Evolutionary conservation across 2,113 vertebrate species (phyloP), one percentile per base, ranked within the genome.

Genomic region (Sinosuthora webbiana): DNA sequence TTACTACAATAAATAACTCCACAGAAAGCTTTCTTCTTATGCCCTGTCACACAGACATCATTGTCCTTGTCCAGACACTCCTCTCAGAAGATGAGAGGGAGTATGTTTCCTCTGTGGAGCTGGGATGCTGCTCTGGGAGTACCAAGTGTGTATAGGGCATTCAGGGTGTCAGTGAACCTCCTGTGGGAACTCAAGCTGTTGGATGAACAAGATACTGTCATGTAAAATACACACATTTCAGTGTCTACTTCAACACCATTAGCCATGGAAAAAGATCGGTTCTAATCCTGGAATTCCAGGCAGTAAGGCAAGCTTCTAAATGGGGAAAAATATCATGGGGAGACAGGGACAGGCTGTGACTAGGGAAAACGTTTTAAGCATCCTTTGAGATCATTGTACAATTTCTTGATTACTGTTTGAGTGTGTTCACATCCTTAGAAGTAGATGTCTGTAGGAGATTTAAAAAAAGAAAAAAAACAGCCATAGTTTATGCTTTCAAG

Each of bases 1-100:
- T 98, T 98, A 95, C 97, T 96, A 98, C 94, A 98, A 97, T 98
- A 98, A 97, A 97, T 83, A 50, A 30, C 67, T 76, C 87, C 82
- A 93, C 59, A 68, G 35, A 59, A 94, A 68, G 59, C 52, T 82
- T 95, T 68, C 42, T 95, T 65, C 73, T 68, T 47, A 12, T 30
- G 62, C 76, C 52, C 60, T 81, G 67, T 56, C 56, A n/a, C 50
- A 42, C 18, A 65, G 53, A n/a, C 30, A 7, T 73, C 33, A 62
- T 44, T 5, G 15, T 76, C 78, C 71, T 83, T 78, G 75, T 81
- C 67, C 71, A 78, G 31, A 53, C 39, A 41, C 63, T 41, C 45
- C 53, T 52, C n/a, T 90, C 50, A 70, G 70, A 87, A 75, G 37
- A 6, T 80, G 39, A 27, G 59, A 62, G 30, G 24, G 62, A 71